Base-by-base conservation (phyloP, 2,888 invertebrate species). In the Drosophila acutilabella region DNA sequence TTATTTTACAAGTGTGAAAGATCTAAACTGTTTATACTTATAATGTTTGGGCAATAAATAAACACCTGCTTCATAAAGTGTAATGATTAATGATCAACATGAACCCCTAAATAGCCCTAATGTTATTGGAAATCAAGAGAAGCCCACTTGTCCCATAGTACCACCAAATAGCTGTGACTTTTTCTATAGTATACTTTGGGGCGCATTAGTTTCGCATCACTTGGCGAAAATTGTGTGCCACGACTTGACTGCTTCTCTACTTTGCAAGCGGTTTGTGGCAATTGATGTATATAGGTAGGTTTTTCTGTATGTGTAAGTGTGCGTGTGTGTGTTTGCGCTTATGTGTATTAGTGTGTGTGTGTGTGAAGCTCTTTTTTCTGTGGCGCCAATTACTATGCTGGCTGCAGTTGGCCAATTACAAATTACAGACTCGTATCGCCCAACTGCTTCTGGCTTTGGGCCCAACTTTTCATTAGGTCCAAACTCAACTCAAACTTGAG, bases 171-270 rank as follows among this genome's bases (percentile, higher is more conserved):
- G 53, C 67, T 68, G 74, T 60, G 52, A 62, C 44, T 65, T 80
- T 81, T 73, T 69, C 57, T 69, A 61, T 70, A 73, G 75, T 53
- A 70, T 73, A 77, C 78, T 80, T 77, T 71, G 47, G 54, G 69
- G 74, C 89, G 68, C 84, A 89, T 84, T 84, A 84, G 88, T 81
- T 77, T 69, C 84, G 82, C 89, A 69, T 81, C 71, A 88, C 72
- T 77, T 74, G 67, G 16, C 66, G 57, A 84, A 82, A 85, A 79
- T 85, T 64, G 71, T 71, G 60, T 85, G 76, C 72, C 59, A 65
- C 59, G 68, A 53, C 65, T 67, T 77, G 62, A 54, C 58, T 56
- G 74, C 69, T 57, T 73, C 69, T 78, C 57, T 57, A 60, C 81
- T 80, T 81, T 75, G 64, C 68, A 60, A 58, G 57, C 62, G 61